Base-by-base conservation (phyloP, 2,797 vertebrate genomes). In the Sebastes miniatus region DNA sequence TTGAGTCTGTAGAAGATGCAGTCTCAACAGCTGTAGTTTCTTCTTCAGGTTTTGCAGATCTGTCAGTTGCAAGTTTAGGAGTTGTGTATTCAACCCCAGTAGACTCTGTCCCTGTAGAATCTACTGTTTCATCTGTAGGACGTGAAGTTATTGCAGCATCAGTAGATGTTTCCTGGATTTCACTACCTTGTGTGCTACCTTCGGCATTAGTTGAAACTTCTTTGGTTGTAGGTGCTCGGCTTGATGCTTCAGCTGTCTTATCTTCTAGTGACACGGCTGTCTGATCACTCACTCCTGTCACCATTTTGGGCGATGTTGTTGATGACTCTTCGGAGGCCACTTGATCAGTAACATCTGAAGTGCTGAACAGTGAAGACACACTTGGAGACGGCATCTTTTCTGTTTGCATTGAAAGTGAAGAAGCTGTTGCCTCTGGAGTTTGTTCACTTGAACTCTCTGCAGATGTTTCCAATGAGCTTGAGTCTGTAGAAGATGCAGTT, bases 281-380 rank as follows among this genome's bases (percentile, higher is more conserved):
- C 3, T 69, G 39, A 16, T 31, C 29, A 22, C n/a, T 71, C 34
- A 50, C 27, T 61, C 6, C 69, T 80, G 67, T 77, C 32, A 66
- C 34, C 20, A 59, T 73, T 85, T 47, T 66, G 25, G 78, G n/a
- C 58, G 65, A 50, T n/a, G 36, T 8, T 70, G 34, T 36, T 39
- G 69, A 29, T 39, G 52, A 67, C 24, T 76, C 34, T 31, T 66
- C 22, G 18, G 25, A 72, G 18, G 11, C 36, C 36, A 75, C 12
- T 62, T 77, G 58, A 59, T 79, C 57, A 62, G 34, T 73, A 10
- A 61, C 36, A 77, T 73, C 61, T 62, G 47, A 70, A 78, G 81
- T 76, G 63, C 83, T 89, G 29, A 75, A 71, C 31, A 76, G 11
- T 77, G 77, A 80, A 39, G 81, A 79, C 52, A 22, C 34, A 72